Evolutionary conservation across 2,888 invertebrate genomes (phyloP), one percentile per base, ranked within the genome.

Genomic region (Tuta absoluta): DNA sequence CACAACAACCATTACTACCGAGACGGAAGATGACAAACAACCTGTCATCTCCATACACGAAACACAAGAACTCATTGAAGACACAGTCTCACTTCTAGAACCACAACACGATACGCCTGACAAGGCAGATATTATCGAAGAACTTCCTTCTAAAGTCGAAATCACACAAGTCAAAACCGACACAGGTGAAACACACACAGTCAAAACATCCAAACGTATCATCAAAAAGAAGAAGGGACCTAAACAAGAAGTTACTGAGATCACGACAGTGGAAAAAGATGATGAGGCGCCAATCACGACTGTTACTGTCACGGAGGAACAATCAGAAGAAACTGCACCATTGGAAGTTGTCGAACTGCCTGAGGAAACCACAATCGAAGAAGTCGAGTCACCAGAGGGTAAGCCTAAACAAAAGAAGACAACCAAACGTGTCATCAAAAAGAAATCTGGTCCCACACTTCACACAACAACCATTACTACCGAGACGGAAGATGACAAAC

Each of bases 401-500:
- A 70, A 69, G 66, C 48, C 24, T 14, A 64, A 56, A 58, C 60
- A 62, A 11, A 70, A 68, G 59, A 70, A 68, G 58, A 64, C 75
- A 21, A 73, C 67, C 0, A 72, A 70, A 14, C 83, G 70, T 0
- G 23, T 41, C 8, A 89, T 92, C n/a, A 91, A 88, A 71, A 91
- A 77, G 64, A 76, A 74, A 17, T 70, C 72, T 53, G 78, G 78
- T 68, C 65, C 77, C 19, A 69, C 74, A 72, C 65, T 80, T 63
- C 69, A 76, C 75, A 77, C 75, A 5, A 81, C 91, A 5, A 64
- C 84, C 65, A 72, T 85, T 75, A 74, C 68, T n/a, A 80, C 90
- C 1, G 68, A 84, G 68, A 87, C 91, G 72, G 89, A 91, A 75
- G 86, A 88, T 67, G 86, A 89, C 51, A 86, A 83, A 72, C 71